Base-by-base conservation (phyloP, 2,888 invertebrate species). In the Lepetodrilus schrolli region DNA sequence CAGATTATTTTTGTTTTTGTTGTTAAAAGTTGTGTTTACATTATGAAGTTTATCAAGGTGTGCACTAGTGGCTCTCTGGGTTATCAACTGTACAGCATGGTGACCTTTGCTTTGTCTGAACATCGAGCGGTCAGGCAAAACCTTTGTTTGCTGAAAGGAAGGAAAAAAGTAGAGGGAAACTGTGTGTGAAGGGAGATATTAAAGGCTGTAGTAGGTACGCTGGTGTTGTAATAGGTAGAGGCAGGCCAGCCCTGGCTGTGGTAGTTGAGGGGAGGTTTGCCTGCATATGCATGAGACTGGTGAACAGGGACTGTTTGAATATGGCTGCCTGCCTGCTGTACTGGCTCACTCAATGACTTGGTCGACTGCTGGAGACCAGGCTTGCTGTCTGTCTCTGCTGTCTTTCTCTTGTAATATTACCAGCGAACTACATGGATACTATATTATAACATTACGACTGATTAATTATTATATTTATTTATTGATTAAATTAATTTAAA, bases 11-110 rank as follows among this genome's bases (percentile, higher is more conserved):
- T n/a, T n/a, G n/a, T n/a, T n/a, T n/a, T n/a, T n/a, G n/a, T n/a
- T n/a, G n/a, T 23, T 58, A 58, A 30, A 70, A 36, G 73, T 43
- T 68, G 58, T 73, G 49, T 76, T 76, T 72, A 72, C 65, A 48
- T 74, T 71, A 70, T 51, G 48, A 43, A 66, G 30, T 72, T 68
- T 49, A 74, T 69, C 69, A 30, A 58, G 70, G 23, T 51, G 69
- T 74, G 74, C 74, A 77, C 74, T 73, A 73, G 71, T 69, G 70
- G 37, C 58, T 74, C 73, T 74, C 68, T 47, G 73, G 47, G 73
- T 65, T 43, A 51, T 36, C 38, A 23, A n/a, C n/a, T n/a, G 43
- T 20, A 10, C 26, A 65, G 66, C 49, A 13, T 36, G 66, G 47
- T 58, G 51, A 66, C 38, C 76, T 76, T 76, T 58, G 58, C 58